Evolutionary conservation across 1,140 invertebrate species (phyloP).

Genomic region (Oryctes rhinoceros): DNA sequence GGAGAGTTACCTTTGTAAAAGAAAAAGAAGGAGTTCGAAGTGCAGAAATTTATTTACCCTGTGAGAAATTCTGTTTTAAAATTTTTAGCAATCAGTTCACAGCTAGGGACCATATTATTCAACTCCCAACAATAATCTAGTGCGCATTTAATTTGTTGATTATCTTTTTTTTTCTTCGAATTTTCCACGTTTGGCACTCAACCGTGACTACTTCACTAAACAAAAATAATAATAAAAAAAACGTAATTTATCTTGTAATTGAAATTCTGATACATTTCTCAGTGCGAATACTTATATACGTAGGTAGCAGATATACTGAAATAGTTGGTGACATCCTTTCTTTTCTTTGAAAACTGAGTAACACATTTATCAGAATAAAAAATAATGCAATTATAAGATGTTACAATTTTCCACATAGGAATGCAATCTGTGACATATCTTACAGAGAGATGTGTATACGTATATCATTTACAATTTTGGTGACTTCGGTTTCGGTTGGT

Average conservation of each 20-base stretch:
- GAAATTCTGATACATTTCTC: conserved; percentile 25
- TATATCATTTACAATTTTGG: background rate
- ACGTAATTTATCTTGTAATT: conserved; percentile 2
- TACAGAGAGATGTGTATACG: background rate
- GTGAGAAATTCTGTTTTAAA: background rate
- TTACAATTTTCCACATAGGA: background rate
- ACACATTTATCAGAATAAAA: background rate
- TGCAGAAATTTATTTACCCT: background rate
- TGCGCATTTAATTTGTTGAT: background rate
- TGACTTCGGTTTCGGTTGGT: background rate
- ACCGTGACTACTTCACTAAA: background rate
- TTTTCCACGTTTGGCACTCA: background rate
- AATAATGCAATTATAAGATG: background rate
- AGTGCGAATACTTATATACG: background rate
- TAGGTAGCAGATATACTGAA: background rate
- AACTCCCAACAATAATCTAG: too few relatives aligned
- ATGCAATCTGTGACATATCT: background rate
- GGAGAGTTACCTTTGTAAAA: background rate
- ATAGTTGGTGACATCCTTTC: background rate
- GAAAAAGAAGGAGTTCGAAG: background rate
- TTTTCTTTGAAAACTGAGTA: background rate
- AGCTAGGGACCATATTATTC: background rate
- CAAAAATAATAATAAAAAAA: background rate
- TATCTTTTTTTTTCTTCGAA: background rate
- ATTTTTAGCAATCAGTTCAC: background rate